Evolutionary conservation across 2,797 vertebrate species (phyloP).

Genomic region (Phyllotis vaccarum): DNA sequence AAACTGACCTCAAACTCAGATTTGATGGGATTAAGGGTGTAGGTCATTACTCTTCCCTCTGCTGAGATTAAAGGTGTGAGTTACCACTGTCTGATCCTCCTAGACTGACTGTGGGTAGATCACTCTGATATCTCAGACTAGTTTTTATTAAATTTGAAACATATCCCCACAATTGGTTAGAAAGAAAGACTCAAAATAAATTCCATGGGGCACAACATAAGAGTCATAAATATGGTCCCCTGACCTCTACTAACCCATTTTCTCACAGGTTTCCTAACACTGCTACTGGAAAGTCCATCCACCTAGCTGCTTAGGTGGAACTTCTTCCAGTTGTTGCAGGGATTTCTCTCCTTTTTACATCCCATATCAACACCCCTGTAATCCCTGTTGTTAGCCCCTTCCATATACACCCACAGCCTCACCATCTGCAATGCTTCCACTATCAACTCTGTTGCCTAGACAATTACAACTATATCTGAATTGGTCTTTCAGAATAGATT

Average conservation of each 20-base stretch:
- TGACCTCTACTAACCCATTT: not conserved
- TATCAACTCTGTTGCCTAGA: not conserved
- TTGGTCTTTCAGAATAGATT: too few species aligned
- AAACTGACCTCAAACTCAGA: too few species aligned
- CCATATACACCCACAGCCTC: not conserved
- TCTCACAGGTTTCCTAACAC: not conserved
- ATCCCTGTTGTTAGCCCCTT: not conserved
- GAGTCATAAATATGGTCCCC: not conserved
- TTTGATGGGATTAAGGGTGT: too few species aligned
- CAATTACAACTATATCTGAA: not conserved
- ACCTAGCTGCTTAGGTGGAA: not conserved
- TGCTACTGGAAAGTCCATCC: not conserved
- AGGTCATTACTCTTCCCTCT: too few species aligned
- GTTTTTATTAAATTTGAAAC: too few species aligned
- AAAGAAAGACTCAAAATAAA: not conserved
- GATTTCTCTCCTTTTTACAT: not conserved
- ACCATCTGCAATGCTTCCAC: not conserved
- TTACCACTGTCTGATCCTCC: too few species aligned
- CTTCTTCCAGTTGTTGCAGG: not conserved
- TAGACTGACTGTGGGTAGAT: too few species aligned
- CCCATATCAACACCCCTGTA: not conserved
- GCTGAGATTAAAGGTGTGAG: too few species aligned
- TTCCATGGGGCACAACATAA: not conserved
- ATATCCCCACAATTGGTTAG: too few species aligned
- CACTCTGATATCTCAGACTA: too few species aligned